phyloP scores from a whole-genome alignment of 2,797 vertebrate genomes.

The Hoplostethus atlanticus region DNA sequence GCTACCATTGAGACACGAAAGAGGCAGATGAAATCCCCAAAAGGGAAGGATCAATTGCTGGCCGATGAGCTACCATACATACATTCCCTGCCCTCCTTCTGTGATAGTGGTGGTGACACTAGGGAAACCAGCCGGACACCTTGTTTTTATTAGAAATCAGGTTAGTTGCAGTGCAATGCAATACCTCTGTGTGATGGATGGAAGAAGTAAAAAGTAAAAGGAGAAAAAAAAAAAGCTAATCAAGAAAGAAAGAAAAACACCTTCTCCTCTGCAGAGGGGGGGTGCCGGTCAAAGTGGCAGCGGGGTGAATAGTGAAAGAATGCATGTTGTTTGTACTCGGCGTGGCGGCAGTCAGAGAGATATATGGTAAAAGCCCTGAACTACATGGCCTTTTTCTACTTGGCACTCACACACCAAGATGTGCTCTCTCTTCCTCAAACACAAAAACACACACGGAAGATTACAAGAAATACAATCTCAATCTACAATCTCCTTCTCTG shows the following conservation, averaged over 20 bases:
- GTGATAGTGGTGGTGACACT: slow-evolving; percentile 49
- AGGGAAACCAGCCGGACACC: slow-evolving; percentile 51
- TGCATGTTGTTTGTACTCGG: slow-evolving; percentile 28
- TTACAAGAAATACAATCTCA: neutral
- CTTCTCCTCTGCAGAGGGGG: slow-evolving; percentile 22
- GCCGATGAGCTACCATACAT: slow-evolving; percentile 42
- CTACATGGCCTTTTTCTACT: neutral
- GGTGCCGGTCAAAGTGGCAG: slow-evolving; percentile 18
- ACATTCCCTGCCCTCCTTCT: slow-evolving; percentile 30
- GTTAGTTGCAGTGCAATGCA: slow-evolving; percentile 67
- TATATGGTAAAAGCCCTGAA: slow-evolving; percentile 4
- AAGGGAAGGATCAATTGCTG: slow-evolving; percentile 67
- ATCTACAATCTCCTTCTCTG: too few relatives aligned
- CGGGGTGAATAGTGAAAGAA: slow-evolving; percentile 9
- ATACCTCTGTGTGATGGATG: slow-evolving; percentile 41
- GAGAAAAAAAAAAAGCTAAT: slow-evolving; percentile 53
- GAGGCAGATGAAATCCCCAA: slow-evolving; percentile 59
- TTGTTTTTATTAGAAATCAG: slow-evolving; percentile 75
- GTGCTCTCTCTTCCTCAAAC: slow-evolving; percentile 9
- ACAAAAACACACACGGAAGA: slow-evolving; percentile 2
- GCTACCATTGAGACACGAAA: slow-evolving; percentile 55
- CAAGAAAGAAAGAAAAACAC: slow-evolving; percentile 40
- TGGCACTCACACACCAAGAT: neutral
- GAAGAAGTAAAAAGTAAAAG: slow-evolving; percentile 23
- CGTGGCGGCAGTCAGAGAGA: slow-evolving; percentile 9